Evolutionary conservation across 2,888 invertebrate species (phyloP).

Genomic region (Cerastoderma edule): DNA sequence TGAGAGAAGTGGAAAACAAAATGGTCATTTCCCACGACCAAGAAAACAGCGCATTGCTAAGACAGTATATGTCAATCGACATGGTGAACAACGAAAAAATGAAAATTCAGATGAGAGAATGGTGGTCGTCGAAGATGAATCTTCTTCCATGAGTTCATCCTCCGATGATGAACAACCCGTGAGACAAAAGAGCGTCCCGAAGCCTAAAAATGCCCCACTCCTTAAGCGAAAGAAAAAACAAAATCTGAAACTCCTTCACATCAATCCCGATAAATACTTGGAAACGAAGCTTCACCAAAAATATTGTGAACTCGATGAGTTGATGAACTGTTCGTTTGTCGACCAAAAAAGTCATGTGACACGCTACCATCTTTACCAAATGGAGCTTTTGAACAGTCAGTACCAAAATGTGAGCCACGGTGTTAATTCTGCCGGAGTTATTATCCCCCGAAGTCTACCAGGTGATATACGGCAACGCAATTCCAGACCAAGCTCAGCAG

Average conservation of each 20-base stretch:
- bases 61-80: conserved; percentile 31
- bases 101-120: conserved; percentile 36
- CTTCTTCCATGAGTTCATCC: conserved; percentile 38
- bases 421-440: conserved; percentile 57
- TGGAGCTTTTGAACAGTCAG: conserved; percentile 68
- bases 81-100: conserved; percentile 28
- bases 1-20: conserved; percentile 7
- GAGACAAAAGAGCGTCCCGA: conserved; percentile 35
- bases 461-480: conserved; percentile 44
- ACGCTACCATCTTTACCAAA: conserved; percentile 68
- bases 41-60: conserved; percentile 17
- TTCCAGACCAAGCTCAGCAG: conserved; percentile 46
- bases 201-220: conserved; percentile 41
- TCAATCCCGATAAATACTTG: conserved; percentile 64
- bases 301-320: conserved; percentile 70
- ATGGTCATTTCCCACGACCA: conserved; percentile 25
- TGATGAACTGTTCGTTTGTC: conserved; percentile 65
- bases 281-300: conserved; percentile 73
- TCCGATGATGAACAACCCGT: conserved; percentile 48
- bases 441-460: conserved; percentile 68
- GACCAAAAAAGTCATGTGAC: conserved; percentile 63
- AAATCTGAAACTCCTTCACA: conserved; percentile 63
- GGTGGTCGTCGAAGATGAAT: conserved; percentile 58
- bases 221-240: conserved; percentile 59
- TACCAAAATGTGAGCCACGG: conserved; percentile 67